Evolutionary conservation across 2,113 vertebrate genomes (phyloP), one percentile per base, ranked within the genome.

Genomic region (Heterotilapia buettikoferi): DNA sequence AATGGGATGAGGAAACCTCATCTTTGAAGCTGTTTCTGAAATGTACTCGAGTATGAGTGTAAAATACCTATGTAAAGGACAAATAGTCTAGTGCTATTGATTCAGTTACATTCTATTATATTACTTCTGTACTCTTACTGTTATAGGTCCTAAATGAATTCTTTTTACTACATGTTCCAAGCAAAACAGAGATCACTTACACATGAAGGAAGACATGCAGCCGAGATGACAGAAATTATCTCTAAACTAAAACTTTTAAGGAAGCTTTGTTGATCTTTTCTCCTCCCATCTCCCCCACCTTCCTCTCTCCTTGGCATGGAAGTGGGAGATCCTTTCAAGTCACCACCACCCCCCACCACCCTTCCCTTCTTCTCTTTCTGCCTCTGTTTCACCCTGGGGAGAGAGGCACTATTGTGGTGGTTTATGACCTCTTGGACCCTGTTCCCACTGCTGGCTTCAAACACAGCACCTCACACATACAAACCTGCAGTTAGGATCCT

Each of bases 261-360:
- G 84, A 80, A 85, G 90, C 90, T 87, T 91, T 88, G 82, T 93
- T 93, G 89, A 92, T 84, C 50, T 76, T 84, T 88, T 85, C 88
- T 90, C 82, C 88, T 83, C 90, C 85, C 78, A 82, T 66, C 78
- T 43, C 86, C 80, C 87, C 89, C 83, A 18, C 61, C 84, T 84
- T 82, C 87, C 88, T 66, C 78, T 85, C 88, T 93, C 82, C 88
- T 87, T 94, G 79, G 90, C 91, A 31, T 89, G 86, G 94, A 95
- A 93, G 95, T 95, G 94, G 92, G 86, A 92, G 91, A 93, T 92
- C 90, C 94, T 97, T 96, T 96, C 91, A 96, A 95, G 93, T 87
- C 83, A 76, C 71, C 88, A 76, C 89, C 45, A 31, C 85, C 91
- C 68, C 91, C 61, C 19, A 38, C 61, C 61, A 38, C 61, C 33